phyloP scores from a whole-genome alignment of 2,113 vertebrate genomes.

The Laterallus jamaicensis region DNA sequence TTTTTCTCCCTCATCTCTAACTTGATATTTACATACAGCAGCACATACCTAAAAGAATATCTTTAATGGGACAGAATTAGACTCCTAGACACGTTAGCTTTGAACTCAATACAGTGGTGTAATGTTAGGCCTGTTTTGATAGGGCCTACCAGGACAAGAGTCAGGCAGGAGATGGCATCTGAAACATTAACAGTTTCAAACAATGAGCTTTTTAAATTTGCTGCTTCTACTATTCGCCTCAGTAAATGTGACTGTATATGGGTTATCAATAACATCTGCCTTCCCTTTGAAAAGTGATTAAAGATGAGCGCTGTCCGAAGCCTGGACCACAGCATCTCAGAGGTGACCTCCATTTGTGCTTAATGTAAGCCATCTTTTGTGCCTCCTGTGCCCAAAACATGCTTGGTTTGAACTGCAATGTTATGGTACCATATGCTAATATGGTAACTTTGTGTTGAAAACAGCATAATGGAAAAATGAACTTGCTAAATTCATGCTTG shows the following conservation, averaged over 20 bases:
- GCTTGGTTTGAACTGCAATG: slow-evolving; percentile 30
- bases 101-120: neutral
- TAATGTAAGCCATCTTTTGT: neutral
- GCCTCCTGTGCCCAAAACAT: neutral
- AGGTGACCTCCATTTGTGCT: neutral
- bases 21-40: neutral
- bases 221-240: neutral
- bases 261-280: neutral
- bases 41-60: neutral
- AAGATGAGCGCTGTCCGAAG: neutral
- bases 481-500: slow-evolving; percentile 73
- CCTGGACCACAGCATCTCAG: neutral
- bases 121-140: neutral
- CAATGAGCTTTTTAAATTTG: neutral
- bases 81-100: neutral
- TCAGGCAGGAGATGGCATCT: neutral
- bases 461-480: slow-evolving; percentile 73
- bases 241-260: neutral
- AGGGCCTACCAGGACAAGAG: neutral
- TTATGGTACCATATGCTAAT: slow-evolving; percentile 62
- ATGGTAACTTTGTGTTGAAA: slow-evolving; percentile 70
- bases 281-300: slow-evolving; percentile 29
- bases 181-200: neutral
- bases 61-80: neutral
- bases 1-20: neutral